Percentiles rank a stretch among this genome's conserved stretches.
Conservation (phyloP, 2,797 vertebrate species). For the Hozukius guyotensis region DNA sequence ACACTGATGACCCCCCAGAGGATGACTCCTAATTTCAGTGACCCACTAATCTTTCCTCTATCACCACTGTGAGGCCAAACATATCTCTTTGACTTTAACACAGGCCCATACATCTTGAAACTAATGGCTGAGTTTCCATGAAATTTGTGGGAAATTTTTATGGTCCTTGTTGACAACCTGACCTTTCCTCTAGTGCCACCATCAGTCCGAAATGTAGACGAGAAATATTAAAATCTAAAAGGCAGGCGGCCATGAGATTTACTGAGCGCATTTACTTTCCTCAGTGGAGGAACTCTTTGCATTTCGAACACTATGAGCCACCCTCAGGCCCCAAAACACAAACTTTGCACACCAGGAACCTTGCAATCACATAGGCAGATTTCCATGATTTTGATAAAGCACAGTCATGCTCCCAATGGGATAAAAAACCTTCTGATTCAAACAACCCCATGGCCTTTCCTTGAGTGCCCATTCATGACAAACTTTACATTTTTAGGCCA, state of each 20-base stretch:
- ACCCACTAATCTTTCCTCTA: not conserved
- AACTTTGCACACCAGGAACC: not conserved
- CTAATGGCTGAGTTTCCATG: not conserved
- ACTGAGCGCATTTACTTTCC: not conserved
- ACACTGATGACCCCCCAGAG: not conserved
- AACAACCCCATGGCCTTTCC: not conserved
- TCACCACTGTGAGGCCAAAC: not conserved
- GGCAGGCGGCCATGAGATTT: not conserved
- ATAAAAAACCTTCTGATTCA: not conserved
- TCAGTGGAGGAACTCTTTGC: not conserved
- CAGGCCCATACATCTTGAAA: not conserved
- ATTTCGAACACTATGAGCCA: not conserved
- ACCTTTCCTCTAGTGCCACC: not conserved
- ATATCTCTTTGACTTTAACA: not conserved
- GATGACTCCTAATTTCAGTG: not conserved
- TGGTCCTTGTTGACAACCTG: not conserved
- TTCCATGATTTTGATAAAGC: not conserved
- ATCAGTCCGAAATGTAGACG: not conserved
- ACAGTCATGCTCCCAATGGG: not conserved
- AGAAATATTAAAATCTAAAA: constrained; percentile 7
- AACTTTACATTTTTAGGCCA: not conserved
- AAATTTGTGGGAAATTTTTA: not conserved
- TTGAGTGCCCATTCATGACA: not conserved
- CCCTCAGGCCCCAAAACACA: not conserved
- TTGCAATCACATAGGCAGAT: not conserved